Percentiles rank a stretch among this genome's conserved stretches.
Conservation (phyloP, 2,797 vertebrate species). For the Spizella passerina region DNA sequence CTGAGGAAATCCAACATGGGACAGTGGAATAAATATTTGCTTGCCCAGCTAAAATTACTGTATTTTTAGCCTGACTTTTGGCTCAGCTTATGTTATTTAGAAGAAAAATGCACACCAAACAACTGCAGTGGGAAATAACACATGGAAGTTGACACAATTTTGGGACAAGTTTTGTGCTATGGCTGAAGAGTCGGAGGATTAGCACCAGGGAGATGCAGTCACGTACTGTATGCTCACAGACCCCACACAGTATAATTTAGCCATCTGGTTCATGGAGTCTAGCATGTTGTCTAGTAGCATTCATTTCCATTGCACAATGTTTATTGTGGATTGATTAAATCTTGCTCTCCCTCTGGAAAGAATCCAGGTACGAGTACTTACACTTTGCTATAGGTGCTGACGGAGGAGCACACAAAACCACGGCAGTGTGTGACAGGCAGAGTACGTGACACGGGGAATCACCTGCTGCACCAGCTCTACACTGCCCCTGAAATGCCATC, state of each 20-base stretch:
- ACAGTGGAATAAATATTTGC: neutral
- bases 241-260: neutral
- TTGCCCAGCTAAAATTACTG: neutral
- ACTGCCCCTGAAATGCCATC: neutral
- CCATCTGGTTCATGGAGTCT: neutral
- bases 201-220: neutral
- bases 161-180: neutral
- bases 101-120: neutral
- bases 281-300: neutral
- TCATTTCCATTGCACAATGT: slow-evolving; percentile 4
- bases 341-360: neutral
- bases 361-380: neutral
- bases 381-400: neutral
- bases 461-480: neutral
- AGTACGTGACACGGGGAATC: neutral
- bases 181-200: neutral
- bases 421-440: neutral
- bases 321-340: neutral
- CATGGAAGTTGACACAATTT: neutral
- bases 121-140: neutral
- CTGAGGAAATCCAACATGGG: neutral
- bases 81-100: neutral
- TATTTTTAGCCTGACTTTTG: neutral
- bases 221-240: neutral
- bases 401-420: neutral